A percentile compares a stretch with the other conserved stretches of the same genome.
Conservation (phyloP, 2,888 invertebrate species). For the Tinea trinotella region DNA sequence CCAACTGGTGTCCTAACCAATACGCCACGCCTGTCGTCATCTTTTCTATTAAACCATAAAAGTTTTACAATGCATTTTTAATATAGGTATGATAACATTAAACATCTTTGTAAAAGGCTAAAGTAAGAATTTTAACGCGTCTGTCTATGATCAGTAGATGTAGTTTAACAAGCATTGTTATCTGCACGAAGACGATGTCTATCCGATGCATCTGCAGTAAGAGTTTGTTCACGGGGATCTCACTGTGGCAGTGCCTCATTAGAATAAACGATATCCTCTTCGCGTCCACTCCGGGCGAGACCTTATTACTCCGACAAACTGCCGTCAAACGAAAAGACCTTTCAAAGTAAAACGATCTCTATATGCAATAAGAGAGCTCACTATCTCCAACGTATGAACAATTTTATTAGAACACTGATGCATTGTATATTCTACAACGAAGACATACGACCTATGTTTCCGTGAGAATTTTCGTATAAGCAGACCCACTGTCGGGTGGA, state of each 20-base stretch:
- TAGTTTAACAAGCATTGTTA: slow-evolving; percentile 6
- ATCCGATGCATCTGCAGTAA: slow-evolving; percentile 7
- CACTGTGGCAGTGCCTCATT: slow-evolving; percentile 55
- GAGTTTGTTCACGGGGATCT: slow-evolving; percentile 30
- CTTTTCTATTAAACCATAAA: too few relatives aligned
- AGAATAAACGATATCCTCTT: slow-evolving; percentile 72
- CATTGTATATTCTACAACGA: slow-evolving; percentile 14
- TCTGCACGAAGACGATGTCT: not conserved
- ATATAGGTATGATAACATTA: too few relatives aligned
- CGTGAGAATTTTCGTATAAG: slow-evolving; percentile 22
- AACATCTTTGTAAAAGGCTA: not conserved
- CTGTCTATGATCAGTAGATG: not conserved
- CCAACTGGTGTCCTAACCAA: too few relatives aligned
- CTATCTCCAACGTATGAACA: slow-evolving; percentile 1
- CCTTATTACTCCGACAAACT: slow-evolving; percentile 71
- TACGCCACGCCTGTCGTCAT: too few relatives aligned
- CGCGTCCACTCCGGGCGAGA: slow-evolving; percentile 66
- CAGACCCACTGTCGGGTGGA: slow-evolving; percentile 48
- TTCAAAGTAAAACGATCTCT: slow-evolving; percentile 17
- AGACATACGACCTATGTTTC: slow-evolving; percentile 1
- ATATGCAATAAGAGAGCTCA: slow-evolving; percentile 9
- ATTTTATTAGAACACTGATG: not conserved
- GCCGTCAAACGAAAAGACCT: slow-evolving; percentile 59
- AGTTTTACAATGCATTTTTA: too few relatives aligned
- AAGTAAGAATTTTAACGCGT: not conserved